phyloP scores from a whole-genome alignment of 2,888 invertebrate species.

The Sthenelais limicola region DNA sequence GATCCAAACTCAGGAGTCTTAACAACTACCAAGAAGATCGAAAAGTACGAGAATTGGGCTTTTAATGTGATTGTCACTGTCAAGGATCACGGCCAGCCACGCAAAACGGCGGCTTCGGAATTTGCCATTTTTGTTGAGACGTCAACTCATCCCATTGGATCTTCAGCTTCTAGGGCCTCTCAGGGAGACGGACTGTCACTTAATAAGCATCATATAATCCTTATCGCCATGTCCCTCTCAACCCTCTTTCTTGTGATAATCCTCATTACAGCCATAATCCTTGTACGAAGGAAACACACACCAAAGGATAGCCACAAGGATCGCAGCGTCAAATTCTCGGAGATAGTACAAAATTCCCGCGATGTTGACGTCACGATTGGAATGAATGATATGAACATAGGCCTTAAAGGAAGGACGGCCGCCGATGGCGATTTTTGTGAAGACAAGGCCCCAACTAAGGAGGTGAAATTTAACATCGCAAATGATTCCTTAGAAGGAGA shows the following conservation, averaged over 20 bases:
- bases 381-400: slow-evolving; percentile 18
- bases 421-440: slow-evolving; percentile 29
- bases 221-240: slow-evolving; percentile 40
- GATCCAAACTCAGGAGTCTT: slow-evolving; percentile 46
- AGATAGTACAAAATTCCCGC: slow-evolving; percentile 30
- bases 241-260: slow-evolving; percentile 38
- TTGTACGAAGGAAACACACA: slow-evolving; percentile 28
- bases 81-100: slow-evolving; percentile 46
- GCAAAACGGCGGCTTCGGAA: slow-evolving; percentile 32
- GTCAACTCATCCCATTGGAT: background rate
- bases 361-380: slow-evolving; percentile 36
- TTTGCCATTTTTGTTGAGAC: slow-evolving; percentile 43
- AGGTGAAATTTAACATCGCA: slow-evolving; percentile 31
- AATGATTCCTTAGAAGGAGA: slow-evolving; percentile 6
- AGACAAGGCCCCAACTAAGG: slow-evolving; percentile 18
- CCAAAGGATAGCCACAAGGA: slow-evolving; percentile 34
- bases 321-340: slow-evolving; percentile 37
- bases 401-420: slow-evolving; percentile 23
- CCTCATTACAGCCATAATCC: slow-evolving; percentile 30
- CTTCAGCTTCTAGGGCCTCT: background rate
- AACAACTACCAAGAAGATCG: slow-evolving; percentile 33
- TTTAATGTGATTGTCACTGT: slow-evolving; percentile 46
- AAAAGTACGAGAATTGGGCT: slow-evolving; percentile 17
- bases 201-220: slow-evolving; percentile 40
- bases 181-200: background rate